Evolutionary conservation across 2,888 invertebrate species (phyloP).

Genomic region (Troilus luridus): DNA sequence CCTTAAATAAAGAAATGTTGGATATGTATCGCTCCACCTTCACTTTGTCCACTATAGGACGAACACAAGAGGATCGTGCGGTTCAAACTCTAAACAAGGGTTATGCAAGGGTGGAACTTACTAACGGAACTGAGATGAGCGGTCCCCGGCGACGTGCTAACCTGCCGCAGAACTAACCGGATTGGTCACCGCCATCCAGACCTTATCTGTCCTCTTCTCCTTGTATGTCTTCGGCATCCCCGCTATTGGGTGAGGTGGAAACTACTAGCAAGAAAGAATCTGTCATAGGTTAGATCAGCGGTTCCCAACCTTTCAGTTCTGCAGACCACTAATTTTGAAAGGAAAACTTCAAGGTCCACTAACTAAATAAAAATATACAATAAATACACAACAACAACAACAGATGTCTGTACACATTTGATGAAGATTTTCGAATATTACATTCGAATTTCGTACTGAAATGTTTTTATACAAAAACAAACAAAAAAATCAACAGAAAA

Average conservation of each 20-base stretch:
- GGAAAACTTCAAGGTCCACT: too few relatives aligned
- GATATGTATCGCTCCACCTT: neutral
- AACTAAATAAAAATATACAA: too few relatives aligned
- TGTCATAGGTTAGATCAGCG: neutral
- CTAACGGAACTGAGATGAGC: neutral
- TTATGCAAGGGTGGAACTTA: constrained; percentile 6
- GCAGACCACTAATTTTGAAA: too few relatives aligned
- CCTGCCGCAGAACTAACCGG: constrained; percentile 23
- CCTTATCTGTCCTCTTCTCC: neutral
- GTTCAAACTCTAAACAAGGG: neutral
- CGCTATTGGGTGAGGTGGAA: neutral
- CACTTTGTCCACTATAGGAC: neutral
- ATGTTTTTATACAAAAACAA: too few relatives aligned
- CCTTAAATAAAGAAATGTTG: neutral
- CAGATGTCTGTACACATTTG: too few relatives aligned
- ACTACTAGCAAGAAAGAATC: neutral
- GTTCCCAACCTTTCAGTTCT: too few relatives aligned
- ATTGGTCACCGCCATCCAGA: constrained; percentile 13
- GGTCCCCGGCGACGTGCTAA: constrained; percentile 32
- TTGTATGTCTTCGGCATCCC: neutral
- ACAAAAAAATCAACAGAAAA: too few relatives aligned
- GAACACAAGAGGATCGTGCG: neutral
- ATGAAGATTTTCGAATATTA: too few relatives aligned
- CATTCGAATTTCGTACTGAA: too few relatives aligned
- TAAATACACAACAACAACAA: too few relatives aligned